A percentile compares a stretch with the other conserved stretches of the same genome.
Evolutionary conservation across 2,797 vertebrate genomes (phyloP).

Genomic region (Sebastes vulpes): DNA sequence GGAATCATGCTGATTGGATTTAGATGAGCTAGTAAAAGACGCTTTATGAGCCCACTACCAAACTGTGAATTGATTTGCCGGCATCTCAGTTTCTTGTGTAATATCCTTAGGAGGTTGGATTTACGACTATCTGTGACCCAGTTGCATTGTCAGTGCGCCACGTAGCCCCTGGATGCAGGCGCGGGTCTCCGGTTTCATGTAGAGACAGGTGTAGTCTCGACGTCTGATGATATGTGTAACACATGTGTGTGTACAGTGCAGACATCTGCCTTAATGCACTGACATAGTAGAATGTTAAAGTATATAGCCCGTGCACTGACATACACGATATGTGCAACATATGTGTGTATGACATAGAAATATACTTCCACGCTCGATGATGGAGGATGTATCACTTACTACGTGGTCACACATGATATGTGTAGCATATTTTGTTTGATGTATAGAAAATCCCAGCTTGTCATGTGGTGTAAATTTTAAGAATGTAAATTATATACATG

Average conservation of each 20-base stretch:
- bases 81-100: conserved; percentile 82
- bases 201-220: conserved; percentile 83
- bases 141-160: conserved; percentile 73
- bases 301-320: conserved; percentile 49
- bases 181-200: conserved; percentile 81
- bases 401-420: conserved; percentile 55
- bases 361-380: conserved; percentile 60
- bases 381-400: conserved; percentile 62
- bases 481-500: conserved; percentile 43
- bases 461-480: conserved; percentile 41
- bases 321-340: conserved; percentile 68
- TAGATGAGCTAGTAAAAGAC: conserved; percentile 72
- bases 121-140: conserved; percentile 81
- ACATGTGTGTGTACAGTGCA: conserved; percentile 74
- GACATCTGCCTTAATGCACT: conserved; percentile 73
- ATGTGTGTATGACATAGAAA: conserved; percentile 68
- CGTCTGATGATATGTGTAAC: conserved; percentile 77
- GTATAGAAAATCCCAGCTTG: conserved; percentile 44
- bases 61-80: conserved; percentile 85
- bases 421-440: conserved; percentile 63
- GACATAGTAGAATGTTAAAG: conserved; percentile 74
- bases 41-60: conserved; percentile 76
- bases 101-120: conserved; percentile 85
- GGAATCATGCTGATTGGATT: conserved; percentile 79
- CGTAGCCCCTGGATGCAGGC: conserved; percentile 69